A percentile compares a stretch with the other conserved stretches of the same genome.
Conservation (phyloP, 2,113 vertebrate genomes). For the Tachysurus vachellii region DNA sequence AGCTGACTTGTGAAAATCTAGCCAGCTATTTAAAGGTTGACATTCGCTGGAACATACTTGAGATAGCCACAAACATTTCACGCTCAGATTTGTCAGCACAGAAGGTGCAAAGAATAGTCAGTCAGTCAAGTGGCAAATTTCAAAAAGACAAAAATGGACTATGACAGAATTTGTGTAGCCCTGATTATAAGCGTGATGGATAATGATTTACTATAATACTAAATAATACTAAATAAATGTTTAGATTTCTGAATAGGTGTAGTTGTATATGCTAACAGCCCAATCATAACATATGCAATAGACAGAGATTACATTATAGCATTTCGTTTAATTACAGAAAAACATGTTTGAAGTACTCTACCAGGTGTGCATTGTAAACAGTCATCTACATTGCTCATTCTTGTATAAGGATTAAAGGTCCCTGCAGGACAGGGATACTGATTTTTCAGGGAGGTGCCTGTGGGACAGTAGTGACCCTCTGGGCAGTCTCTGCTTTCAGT, state of each 20-base stretch:
- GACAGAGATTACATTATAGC: not conserved
- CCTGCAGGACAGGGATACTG: conserved; percentile 86
- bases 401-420: conserved; percentile 76
- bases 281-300: not conserved
- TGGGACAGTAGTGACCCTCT: conserved; percentile 82
- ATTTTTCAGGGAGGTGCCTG: conserved; percentile 71
- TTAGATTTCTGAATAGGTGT: not conserved
- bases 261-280: not conserved
- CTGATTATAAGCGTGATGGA: not conserved
- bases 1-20: too few relatives aligned
- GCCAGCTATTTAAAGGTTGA: not conserved
- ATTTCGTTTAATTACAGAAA: not conserved
- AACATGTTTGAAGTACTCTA: conserved; percentile 54
- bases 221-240: not conserved
- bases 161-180: too few relatives aligned
- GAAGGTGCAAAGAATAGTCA: not conserved
- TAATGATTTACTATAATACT: not conserved
- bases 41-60: not conserved
- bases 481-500: conserved; percentile 73
- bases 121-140: too few relatives aligned
- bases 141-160: too few relatives aligned
- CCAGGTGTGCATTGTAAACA: conserved; percentile 86
- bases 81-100: not conserved
- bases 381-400: conserved; percentile 67
- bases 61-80: not conserved